Evolutionary conservation across 2,797 vertebrate species (phyloP), one percentile per base, ranked within the genome.

Genomic region (Enteromius paludinosus): DNA sequence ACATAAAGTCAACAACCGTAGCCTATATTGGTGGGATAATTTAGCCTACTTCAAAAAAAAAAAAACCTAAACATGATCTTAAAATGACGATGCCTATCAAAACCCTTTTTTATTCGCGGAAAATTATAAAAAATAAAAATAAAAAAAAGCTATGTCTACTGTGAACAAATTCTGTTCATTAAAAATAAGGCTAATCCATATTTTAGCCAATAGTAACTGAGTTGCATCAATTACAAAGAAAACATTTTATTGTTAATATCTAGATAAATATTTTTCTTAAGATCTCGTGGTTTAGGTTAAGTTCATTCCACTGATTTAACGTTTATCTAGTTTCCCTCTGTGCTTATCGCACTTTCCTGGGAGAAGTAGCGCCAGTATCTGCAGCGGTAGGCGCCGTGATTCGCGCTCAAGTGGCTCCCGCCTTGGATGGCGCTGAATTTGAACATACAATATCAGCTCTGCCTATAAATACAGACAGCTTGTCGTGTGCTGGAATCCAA

Each of bases 371-470:
- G 35, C 52, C 72, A 83, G 45, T 10, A 3, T 54, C n/a, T 47
- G 18, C 30, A 49, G 59, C 56, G 66, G 54, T n/a, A 41, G 66
- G 86, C 86, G 85, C 84, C 75, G 54, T 25, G 15, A 20, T 85
- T 88, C 86, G 79, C 86, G 86, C 81, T 30, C 72, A 9, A 11
- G 52, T 3, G 25, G 20, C 76, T 88, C 84, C 82, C 87, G 87
- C 87, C 82, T 81, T 64, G 8, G 3, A 17, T 4, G 79, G 84
- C 87, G 87, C 87, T 84, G 79, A 81, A 84, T 81, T 81, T 78
- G 35, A 86, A 85, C 71, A 61, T 10, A 4, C 38, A 14, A 1
- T 41, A 17, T 72, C 43, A 66, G 64, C 52, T 30, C 71, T 61
- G 25, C 43, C 25, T 87, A 87, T 87, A 87, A 85, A 87, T 41